Evolutionary conservation across 2,888 invertebrate genomes (phyloP).

Genomic region (Pherbina coryleti): DNA sequence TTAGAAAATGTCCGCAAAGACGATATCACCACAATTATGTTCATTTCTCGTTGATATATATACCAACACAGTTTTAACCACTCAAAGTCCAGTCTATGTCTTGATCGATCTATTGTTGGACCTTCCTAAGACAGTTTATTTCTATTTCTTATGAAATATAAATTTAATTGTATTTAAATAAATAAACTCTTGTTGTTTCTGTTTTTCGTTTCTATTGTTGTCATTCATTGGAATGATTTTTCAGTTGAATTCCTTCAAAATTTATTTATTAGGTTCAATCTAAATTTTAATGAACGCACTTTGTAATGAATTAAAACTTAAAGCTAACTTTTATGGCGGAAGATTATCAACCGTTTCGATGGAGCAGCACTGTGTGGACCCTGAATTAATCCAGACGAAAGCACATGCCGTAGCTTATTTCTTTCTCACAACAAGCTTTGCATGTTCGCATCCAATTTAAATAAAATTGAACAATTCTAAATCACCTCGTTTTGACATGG

Average conservation of each 20-base stretch:
- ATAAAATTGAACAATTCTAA: conserved; percentile 70
- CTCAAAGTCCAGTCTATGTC: too few species aligned
- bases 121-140: too few species aligned
- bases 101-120: too few species aligned
- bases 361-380: background rate
- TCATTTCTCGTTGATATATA: too few species aligned
- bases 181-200: too few species aligned
- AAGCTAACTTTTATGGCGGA: background rate
- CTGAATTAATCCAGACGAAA: background rate
- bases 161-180: too few species aligned
- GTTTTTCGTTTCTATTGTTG: too few species aligned
- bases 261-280: conserved; percentile 67
- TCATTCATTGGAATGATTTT: too few species aligned
- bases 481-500: conserved; percentile 69
- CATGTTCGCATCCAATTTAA: conserved; percentile 70
- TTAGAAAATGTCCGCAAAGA: too few species aligned
- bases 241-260: conserved; percentile 36
- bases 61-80: too few species aligned
- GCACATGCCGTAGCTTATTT: conserved; percentile 52
- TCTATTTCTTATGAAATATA: too few species aligned
- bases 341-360: background rate
- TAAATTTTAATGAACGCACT: conserved; percentile 66
- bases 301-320: conserved; percentile 34
- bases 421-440: conserved; percentile 69
- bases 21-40: too few species aligned